These are phyloP conservation scores for Erinaceus europaeus DNA, from an alignment of 2,113 vertebrate genomes.

Conservation along the genomic window DNA sequence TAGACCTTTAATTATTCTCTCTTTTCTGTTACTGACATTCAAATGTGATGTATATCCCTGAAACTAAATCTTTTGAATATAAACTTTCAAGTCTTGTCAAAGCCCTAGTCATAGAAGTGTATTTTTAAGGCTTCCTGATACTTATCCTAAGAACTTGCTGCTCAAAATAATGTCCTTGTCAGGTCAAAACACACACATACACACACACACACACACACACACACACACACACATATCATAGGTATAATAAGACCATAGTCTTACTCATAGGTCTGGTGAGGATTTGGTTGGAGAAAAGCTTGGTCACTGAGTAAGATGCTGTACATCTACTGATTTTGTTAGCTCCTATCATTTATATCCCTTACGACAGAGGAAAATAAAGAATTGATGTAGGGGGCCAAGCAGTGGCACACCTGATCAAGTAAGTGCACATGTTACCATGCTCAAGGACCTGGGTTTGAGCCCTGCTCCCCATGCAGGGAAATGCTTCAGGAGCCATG, in stretches of 20 bases:
- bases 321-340: not conserved
- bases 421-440: too few species aligned
- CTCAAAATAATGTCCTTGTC: not conserved
- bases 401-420: too few species aligned
- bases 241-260: not conserved
- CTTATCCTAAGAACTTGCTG: not conserved
- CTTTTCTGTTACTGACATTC: not conserved
- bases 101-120: not conserved
- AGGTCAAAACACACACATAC: not conserved
- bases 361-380: not conserved
- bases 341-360: not conserved
- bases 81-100: not conserved
- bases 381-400: too few species aligned
- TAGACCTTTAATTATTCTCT: not conserved
- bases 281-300: not conserved
- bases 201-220: not conserved
- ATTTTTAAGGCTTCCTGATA: slow-evolving; percentile 3
- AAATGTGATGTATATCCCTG: not conserved
- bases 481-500: too few species aligned
- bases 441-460: too few species aligned
- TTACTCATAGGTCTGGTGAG: not conserved
- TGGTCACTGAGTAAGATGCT: not conserved
- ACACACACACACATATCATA: not conserved
- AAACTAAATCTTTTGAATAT: not conserved
- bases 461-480: too few species aligned